These are phyloP conservation scores for Ditylenchus dipsaci DNA, from an alignment of 1,140 invertebrate genomes.

Conservation along the genomic window DNA sequence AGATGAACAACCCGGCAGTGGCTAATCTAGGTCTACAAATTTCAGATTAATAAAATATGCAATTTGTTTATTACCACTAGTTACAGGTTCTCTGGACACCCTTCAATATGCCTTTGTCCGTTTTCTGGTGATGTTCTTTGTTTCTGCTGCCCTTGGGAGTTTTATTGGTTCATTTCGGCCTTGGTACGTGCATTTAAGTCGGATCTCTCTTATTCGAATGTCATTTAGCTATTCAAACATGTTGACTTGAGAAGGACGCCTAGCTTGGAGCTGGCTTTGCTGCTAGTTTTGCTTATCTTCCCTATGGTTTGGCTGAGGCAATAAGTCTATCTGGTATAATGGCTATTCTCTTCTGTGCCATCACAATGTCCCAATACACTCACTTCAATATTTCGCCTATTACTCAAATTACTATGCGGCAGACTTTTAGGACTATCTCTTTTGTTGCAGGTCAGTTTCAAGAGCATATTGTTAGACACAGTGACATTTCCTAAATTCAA, in stretches of 20 bases:
- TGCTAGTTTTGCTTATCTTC: conserved; percentile 97
- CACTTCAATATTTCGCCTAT: conserved; percentile 96
- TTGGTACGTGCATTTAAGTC: conserved; percentile 65
- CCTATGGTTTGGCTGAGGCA: conserved; percentile 94
- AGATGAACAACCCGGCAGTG: conserved; percentile 65
- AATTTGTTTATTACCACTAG: not conserved
- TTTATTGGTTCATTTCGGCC: conserved; percentile 85
- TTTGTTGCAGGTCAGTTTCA: conserved; percentile 77
- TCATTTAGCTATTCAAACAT: conserved; percentile 73
- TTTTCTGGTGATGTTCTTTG: conserved; percentile 96
- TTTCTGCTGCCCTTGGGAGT: conserved; percentile 92
- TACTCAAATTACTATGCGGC: conserved; percentile 97
- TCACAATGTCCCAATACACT: conserved; percentile 99
- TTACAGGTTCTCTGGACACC: conserved; percentile 65
- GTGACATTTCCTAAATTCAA: too few relatives aligned
- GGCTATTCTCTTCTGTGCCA: conserved; percentile 97
- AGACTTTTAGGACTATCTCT: conserved; percentile 91
- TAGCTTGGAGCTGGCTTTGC: conserved; percentile 93
- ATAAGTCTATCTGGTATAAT: conserved; percentile 94
- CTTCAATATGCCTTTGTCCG: conserved; percentile 80
- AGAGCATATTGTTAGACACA: too few relatives aligned
- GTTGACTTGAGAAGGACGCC: conserved; percentile 93
- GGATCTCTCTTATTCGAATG: conserved; percentile 23
- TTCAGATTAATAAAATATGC: not conserved
- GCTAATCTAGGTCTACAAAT: conserved; percentile 62